Conservation (phyloP, 2,113 vertebrate genomes). For the Setophaga petechia region DNA sequence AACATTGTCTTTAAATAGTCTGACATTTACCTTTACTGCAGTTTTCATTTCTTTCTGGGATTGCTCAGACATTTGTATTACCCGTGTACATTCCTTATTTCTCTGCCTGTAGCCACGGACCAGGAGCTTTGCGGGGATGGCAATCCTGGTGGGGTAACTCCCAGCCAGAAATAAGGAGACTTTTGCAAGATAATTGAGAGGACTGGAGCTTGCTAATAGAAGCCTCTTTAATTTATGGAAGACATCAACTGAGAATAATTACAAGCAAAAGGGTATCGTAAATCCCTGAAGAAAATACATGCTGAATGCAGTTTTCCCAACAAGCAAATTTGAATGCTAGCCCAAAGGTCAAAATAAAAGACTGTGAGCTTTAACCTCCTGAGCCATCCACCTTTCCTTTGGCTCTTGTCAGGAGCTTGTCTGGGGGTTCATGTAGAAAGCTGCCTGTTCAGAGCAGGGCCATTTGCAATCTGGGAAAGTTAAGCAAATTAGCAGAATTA, state of each 20-base stretch:
- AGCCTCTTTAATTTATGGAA: conserved; percentile 62
- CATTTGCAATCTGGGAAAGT: conserved; percentile 53
- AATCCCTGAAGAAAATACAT: conserved; percentile 50
- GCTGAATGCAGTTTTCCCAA: conserved; percentile 18
- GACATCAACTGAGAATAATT: conserved; percentile 40
- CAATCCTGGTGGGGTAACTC: not conserved
- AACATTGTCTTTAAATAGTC: conserved; percentile 70
- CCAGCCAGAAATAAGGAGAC: not conserved
- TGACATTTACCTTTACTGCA: conserved; percentile 69
- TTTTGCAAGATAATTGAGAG: conserved; percentile 26
- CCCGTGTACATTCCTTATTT: not conserved
- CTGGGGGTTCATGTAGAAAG: conserved; percentile 40
- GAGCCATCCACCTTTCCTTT: not conserved
- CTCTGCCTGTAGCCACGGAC: not conserved
- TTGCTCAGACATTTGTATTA: conserved; percentile 55
- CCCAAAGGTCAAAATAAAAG: conserved; percentile 57
- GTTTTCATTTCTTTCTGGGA: conserved; percentile 61
- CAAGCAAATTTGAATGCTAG: conserved; percentile 25
- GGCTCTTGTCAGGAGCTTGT: not conserved
- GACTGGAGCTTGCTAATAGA: conserved; percentile 15
- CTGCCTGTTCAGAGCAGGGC: conserved; percentile 12
- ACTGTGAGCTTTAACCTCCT: not conserved
- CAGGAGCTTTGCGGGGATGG: not conserved
- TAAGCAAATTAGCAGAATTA: conserved; percentile 67
- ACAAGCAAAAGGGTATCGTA: conserved; percentile 30